Conservation (phyloP, 2,113 vertebrate genomes). For the Uropsilus gracilis region DNA sequence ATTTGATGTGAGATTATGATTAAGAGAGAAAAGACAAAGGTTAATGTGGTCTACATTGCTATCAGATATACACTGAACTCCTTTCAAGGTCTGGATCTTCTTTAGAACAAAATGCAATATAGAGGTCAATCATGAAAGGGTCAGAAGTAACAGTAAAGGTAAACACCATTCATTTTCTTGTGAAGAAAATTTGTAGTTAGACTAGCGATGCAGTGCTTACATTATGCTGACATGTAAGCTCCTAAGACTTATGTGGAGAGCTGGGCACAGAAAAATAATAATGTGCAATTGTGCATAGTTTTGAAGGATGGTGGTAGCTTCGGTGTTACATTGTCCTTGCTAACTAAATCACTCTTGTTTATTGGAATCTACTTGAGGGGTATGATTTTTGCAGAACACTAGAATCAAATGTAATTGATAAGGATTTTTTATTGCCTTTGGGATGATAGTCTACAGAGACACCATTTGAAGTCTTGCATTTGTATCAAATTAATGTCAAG, state of each 20-base stretch:
- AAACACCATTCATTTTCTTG: conserved; percentile 74
- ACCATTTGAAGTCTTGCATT: conserved; percentile 35
- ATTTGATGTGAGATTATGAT: not conserved
- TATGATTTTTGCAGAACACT: conserved; percentile 36
- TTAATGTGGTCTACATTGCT: not conserved
- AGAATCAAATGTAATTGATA: conserved; percentile 44
- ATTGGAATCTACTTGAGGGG: conserved; percentile 54
- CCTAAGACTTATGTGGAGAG: conserved; percentile 66
- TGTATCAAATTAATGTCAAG: conserved; percentile 58
- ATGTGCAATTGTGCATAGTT: conserved; percentile 56
- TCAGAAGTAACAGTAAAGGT: conserved; percentile 63
- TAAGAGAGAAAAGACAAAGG: not conserved
- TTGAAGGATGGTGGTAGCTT: conserved; percentile 62
- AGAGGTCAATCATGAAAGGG: conserved; percentile 3
- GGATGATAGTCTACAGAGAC: conserved; percentile 20
- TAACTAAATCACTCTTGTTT: conserved; percentile 69
- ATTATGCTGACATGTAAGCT: conserved; percentile 70
- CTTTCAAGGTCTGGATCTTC: conserved; percentile 34
- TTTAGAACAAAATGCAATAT: conserved; percentile 28
- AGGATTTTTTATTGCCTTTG: conserved; percentile 64
- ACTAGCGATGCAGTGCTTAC: conserved; percentile 42
- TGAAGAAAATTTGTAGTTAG: conserved; percentile 53
- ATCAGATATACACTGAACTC: not conserved
- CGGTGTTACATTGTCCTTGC: conserved; percentile 65
- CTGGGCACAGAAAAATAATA: conserved; percentile 60